Base-by-base conservation (phyloP, 2,113 vertebrate species). In the Steatornis caripensis region DNA sequence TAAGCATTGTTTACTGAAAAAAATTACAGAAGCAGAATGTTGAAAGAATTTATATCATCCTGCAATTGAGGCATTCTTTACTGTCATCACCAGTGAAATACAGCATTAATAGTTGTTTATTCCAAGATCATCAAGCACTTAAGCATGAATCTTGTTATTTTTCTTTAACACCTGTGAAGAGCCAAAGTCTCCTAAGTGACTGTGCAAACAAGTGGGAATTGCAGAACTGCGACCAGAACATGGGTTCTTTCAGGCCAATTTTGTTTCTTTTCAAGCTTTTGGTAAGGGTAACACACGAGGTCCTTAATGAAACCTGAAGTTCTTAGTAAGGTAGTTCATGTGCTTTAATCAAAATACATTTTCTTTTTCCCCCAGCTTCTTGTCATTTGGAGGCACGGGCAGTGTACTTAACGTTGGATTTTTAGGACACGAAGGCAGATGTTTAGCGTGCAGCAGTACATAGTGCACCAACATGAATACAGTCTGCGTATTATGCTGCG, bases 201-300 rank as follows among this genome's bases (percentile, higher is more conserved):
- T 93, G 36, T 95, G 69, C 86, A 95, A 92, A 84, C 89, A 94
- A 89, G 37, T 92, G 83, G 74, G 94, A 87, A 93, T 89, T 58
- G 32, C 81, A 89, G 84, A 81, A 39, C 64, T 58, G 51, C 1
- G 6, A 55, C 60, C 32, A 75, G 61, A 55, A 65, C 51, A 26
- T 77, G 60, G 1, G 10, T 83, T 90, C 70, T 72, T 93, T 57
- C 77, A 74, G 77, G 49, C 20, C 66, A 81, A 16, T 5, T 18
- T 75, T 37, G 24, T 64, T 24, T 64, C 37, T 60, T 80, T 48
- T 51, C 58, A 53, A 60, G 57, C 53, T 79, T 10, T 55, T 19
- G 30, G n/a, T 68, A 72, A 80, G 62, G 51, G 81, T 79, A 87
- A 41, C 9, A 4, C 27, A 26, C 2, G 7, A 48, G 16, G 37